Conservation (phyloP, 2,797 vertebrate genomes). For the Myotis vivesi region DNA sequence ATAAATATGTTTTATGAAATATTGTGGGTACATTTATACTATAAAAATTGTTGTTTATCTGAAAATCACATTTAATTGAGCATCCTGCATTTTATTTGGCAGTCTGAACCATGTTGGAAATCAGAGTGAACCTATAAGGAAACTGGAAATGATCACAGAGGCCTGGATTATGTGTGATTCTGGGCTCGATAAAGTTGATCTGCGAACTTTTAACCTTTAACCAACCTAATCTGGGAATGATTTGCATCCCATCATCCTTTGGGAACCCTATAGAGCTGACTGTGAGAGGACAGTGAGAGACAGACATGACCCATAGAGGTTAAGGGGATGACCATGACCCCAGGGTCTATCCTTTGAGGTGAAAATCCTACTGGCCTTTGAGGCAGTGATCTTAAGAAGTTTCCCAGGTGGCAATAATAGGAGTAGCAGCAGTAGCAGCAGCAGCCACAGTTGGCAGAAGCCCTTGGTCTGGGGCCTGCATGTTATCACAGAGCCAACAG, state of each 20-base stretch:
- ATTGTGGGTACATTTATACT: neutral
- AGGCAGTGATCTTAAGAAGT: neutral
- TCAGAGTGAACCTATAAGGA: slow-evolving; percentile 39
- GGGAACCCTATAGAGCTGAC: neutral
- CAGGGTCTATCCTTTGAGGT: neutral
- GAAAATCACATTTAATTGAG: slow-evolving; percentile 36
- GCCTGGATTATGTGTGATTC: slow-evolving; percentile 45
- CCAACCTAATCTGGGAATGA: slow-evolving; percentile 24
- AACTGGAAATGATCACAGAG: slow-evolving; percentile 53
- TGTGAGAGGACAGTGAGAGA: neutral
- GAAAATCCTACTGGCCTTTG: neutral
- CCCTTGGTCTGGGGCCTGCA: neutral
- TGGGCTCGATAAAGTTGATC: neutral
- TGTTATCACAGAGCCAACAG: slow-evolving; percentile 15
- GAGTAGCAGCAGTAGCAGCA: neutral
- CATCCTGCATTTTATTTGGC: neutral
- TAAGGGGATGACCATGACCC: neutral
- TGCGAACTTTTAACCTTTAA: slow-evolving; percentile 44
- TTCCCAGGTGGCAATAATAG: neutral
- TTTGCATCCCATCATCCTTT: neutral
- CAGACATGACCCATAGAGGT: neutral
- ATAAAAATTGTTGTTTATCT: slow-evolving; percentile 28
- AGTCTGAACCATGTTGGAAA: slow-evolving; percentile 45
- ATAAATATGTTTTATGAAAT: neutral
- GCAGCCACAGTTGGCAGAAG: neutral